These are phyloP conservation scores for Brachypterus glaber DNA, from an alignment of 2,888 invertebrate species.

Conservation along the genomic window DNA sequence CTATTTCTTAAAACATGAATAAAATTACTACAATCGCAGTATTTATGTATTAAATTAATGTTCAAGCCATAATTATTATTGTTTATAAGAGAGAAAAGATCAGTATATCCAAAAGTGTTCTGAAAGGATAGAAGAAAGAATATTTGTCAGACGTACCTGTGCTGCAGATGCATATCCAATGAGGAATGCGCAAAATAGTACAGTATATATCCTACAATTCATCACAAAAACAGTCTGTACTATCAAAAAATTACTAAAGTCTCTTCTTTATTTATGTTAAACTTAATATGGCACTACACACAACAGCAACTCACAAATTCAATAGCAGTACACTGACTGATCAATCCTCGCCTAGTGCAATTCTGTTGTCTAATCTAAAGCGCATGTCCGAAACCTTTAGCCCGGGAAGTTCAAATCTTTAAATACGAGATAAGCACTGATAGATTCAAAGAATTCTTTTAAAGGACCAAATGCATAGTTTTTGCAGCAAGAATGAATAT, in stretches of 20 bases:
- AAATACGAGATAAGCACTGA: too few relatives aligned
- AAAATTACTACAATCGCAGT: too few relatives aligned
- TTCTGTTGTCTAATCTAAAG: not conserved
- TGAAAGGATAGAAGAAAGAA: too few relatives aligned
- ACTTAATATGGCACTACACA: constrained; percentile 38
- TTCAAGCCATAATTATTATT: too few relatives aligned
- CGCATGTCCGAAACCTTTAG: not conserved
- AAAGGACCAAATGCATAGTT: too few relatives aligned
- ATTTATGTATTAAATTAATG: too few relatives aligned
- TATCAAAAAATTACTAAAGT: constrained; percentile 34
- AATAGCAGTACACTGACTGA: constrained; percentile 1
- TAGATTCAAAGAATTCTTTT: too few relatives aligned
- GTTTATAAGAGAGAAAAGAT: too few relatives aligned
- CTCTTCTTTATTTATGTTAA: constrained; percentile 32
- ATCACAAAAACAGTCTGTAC: constrained; percentile 49
- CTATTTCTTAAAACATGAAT: too few relatives aligned
- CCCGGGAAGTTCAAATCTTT: not conserved
- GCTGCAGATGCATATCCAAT: constrained; percentile 64
- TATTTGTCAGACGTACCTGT: constrained; percentile 70
- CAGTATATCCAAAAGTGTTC: too few relatives aligned
- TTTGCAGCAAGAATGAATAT: too few relatives aligned
- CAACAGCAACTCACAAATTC: constrained; percentile 20
- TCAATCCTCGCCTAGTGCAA: constrained; percentile 1
- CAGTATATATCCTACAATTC: constrained; percentile 68
- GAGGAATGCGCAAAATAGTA: constrained; percentile 63